Base-by-base conservation (phyloP, 2,888 invertebrate species). In the Margaritifera margaritifera region DNA sequence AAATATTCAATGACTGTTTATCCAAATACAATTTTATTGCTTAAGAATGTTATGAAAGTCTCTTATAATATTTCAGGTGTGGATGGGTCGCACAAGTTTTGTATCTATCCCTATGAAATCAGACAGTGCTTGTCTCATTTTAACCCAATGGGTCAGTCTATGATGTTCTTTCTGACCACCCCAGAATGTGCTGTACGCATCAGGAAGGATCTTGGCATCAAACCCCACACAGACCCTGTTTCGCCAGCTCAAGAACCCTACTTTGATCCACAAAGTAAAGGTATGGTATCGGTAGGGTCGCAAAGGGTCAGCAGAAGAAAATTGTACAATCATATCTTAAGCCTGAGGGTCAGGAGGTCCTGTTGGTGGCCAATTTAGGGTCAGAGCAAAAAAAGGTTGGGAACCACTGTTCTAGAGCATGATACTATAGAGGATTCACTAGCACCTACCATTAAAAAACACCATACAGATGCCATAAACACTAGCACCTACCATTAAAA, bases 101-200 rank as follows among this genome's bases (percentile, higher is more conserved):
- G 75, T 54, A 72, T 86, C 6, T 66, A 72, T 60, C 79, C 81
- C 2, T 58, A 71, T 27, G 85, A 86, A 31, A 79, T 86, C 31
- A 70, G 78, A 31, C 76, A 77, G 64, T 83, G 84, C 66, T 69
- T 82, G 80, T 93, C 93, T 61, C 94, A 95, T 91, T 95, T 95
- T 90, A 93, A 94, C 90, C 93, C 94, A 5, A 94, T 93, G 89
- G 90, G 92, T 1, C 91, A 95, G 88, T 94, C 95, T 8, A 94
- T 96, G 2, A 90, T 97, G 78, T 96, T 96, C 90, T 92, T 96
- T 80, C 95, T 95, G 84, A 93, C 94, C 22, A 92, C 93, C 79
- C 92, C 93, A 66, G 92, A 91, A 60, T 93, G 93, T 86, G 95
- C 94, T 22, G 91, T 90, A 42, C 93, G 92, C 80, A 93, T 96